Conservation (phyloP, 2,888 invertebrate species). For the Diaperis boleti region DNA sequence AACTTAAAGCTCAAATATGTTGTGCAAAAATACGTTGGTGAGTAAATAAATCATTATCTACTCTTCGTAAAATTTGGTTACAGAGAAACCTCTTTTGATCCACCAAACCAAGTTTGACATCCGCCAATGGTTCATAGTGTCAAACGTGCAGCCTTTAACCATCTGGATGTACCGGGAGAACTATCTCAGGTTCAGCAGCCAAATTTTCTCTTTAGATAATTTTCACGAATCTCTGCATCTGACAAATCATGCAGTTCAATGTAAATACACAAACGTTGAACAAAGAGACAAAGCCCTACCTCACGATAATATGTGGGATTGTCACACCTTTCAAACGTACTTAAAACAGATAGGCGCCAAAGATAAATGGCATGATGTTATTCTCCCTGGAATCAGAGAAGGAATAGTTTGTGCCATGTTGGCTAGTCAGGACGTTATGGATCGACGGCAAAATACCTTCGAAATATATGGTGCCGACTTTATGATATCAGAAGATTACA, state of each 20-base stretch:
- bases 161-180: slow-evolving; percentile 96
- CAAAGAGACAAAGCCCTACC: slow-evolving; percentile 83
- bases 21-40: slow-evolving; percentile 96
- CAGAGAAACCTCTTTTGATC: slow-evolving; percentile 89
- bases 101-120: slow-evolving; percentile 95
- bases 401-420: slow-evolving; percentile 81
- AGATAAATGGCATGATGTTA: slow-evolving; percentile 84
- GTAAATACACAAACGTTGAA: slow-evolving; percentile 80
- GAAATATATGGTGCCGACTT: slow-evolving; percentile 97
- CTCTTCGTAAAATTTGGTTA: slow-evolving; percentile 61
- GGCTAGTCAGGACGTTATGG: slow-evolving; percentile 89
- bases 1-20: slow-evolving; percentile 84
- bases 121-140: slow-evolving; percentile 94
- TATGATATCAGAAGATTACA: slow-evolving; percentile 88
- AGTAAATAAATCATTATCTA: slow-evolving; percentile 45
- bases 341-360: slow-evolving; percentile 79
- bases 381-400: slow-evolving; percentile 78
- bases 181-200: slow-evolving; percentile 92
- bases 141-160: slow-evolving; percentile 89
- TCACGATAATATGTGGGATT: slow-evolving; percentile 96
- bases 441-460: slow-evolving; percentile 85
- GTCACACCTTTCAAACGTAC: slow-evolving; percentile 79
- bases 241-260: slow-evolving; percentile 94
- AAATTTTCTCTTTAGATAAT: slow-evolving; percentile 86
- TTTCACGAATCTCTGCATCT: slow-evolving; percentile 94